phyloP scores from a whole-genome alignment of 1,140 invertebrate genomes.

The Asobara japonica region DNA sequence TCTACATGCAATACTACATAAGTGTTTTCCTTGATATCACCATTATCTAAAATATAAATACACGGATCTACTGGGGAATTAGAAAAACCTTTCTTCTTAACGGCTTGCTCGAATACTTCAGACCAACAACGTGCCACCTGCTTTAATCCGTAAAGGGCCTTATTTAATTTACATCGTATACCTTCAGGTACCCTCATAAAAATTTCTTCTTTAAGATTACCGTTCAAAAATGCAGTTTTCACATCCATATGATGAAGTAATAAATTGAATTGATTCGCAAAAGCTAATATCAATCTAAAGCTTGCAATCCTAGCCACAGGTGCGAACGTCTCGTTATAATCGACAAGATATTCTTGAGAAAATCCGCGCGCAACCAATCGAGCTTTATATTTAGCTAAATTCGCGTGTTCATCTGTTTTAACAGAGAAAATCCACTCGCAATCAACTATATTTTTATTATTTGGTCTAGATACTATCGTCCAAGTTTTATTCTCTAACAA shows the following conservation, averaged over 20 bases:
- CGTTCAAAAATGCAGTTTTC: slow-evolving; percentile 55
- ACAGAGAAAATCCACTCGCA: slow-evolving; percentile 35
- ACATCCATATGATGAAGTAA: slow-evolving; percentile 55
- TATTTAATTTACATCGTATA: slow-evolving; percentile 37
- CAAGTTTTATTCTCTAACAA: slow-evolving; percentile 54
- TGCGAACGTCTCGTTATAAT: slow-evolving; percentile 50
- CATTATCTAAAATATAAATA: slow-evolving; percentile 19
- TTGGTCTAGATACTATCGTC: slow-evolving; percentile 52
- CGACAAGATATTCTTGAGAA: slow-evolving; percentile 50
- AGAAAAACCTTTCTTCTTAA: slow-evolving; percentile 17
- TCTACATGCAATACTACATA: slow-evolving; percentile 40
- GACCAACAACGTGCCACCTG: slow-evolving; percentile 60
- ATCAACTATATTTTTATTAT: slow-evolving; percentile 49
- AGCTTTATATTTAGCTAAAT: slow-evolving; percentile 55
- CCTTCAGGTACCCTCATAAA: slow-evolving; percentile 50
- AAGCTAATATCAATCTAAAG: slow-evolving; percentile 56
- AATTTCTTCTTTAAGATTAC: slow-evolving; percentile 48
- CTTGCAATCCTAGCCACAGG: slow-evolving; percentile 32
- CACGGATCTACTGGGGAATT: slow-evolving; percentile 31
- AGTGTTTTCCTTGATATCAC: slow-evolving; percentile 19
- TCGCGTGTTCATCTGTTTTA: slow-evolving; percentile 41
- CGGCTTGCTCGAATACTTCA: slow-evolving; percentile 36
- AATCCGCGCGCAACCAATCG: slow-evolving; percentile 60
- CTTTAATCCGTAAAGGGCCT: slow-evolving; percentile 49
- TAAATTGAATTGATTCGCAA: slow-evolving; percentile 60